Percentiles rank a stretch among this genome's conserved stretches.
Conservation (phyloP, 1,140 invertebrate genomes). For the Papilio glaucus region DNA sequence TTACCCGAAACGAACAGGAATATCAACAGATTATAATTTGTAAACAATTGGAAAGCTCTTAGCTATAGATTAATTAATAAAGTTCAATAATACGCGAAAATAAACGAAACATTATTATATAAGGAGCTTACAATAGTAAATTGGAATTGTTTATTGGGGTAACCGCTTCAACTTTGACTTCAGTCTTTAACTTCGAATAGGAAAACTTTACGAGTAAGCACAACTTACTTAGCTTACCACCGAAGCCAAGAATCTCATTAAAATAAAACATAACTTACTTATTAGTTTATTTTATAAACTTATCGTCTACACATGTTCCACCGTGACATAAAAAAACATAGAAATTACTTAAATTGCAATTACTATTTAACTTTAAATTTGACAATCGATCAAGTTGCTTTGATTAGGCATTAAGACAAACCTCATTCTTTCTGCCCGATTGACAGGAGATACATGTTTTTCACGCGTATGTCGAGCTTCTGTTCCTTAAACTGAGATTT, state of each 20-base stretch:
- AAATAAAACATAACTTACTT: background rate
- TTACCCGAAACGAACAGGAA: background rate
- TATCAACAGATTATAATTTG: background rate
- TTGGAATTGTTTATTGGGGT: background rate
- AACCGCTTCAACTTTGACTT: background rate
- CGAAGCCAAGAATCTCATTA: background rate
- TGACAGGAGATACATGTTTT: no score
- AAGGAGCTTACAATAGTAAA: background rate
- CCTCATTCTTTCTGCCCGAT: no score
- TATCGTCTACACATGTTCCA: no score
- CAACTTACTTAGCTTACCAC: background rate
- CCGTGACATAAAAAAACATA: background rate
- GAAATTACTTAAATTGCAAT: background rate
- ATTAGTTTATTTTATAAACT: background rate
- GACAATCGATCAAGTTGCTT: no score
- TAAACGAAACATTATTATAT: background rate
- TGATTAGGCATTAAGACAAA: no score
- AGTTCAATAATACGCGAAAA: conserved; percentile 1
- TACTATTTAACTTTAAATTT: no score
- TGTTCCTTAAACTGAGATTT: no score
- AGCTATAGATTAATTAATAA: conserved; percentile 2
- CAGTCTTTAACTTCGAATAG: background rate
- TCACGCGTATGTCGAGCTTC: no score
- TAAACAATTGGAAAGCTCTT: background rate
- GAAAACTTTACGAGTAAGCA: conserved; percentile 12